Evolutionary conservation across 2,888 invertebrate genomes (phyloP).

Genomic region (Melitaea athalia): DNA sequence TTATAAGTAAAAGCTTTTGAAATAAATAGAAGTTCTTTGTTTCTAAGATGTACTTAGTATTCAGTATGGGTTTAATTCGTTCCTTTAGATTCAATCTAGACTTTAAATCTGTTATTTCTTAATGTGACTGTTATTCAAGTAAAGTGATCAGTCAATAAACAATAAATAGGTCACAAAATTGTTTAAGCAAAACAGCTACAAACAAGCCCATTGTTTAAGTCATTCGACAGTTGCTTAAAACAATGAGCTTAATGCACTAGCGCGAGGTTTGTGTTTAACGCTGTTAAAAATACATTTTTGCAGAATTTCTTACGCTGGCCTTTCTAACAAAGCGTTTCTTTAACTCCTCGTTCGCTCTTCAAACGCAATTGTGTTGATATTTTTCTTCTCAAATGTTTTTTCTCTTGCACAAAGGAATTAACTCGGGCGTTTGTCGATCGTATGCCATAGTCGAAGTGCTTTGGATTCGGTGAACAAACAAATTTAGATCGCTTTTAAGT

Average conservation of each 20-base stretch:
- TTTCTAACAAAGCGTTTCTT: slow-evolving; percentile 9
- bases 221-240: neutral
- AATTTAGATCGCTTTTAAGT: slow-evolving; percentile 22
- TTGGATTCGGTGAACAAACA: slow-evolving; percentile 29
- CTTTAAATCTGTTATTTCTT: no score
- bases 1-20: no score
- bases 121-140: no score
- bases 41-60: no score
- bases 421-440: slow-evolving; percentile 36
- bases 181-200: no score
- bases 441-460: slow-evolving; percentile 25
- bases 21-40: no score
- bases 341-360: slow-evolving; percentile 9
- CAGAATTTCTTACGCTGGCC: slow-evolving; percentile 10
- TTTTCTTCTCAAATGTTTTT: slow-evolving; percentile 31
- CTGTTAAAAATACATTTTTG: slow-evolving; percentile 9
- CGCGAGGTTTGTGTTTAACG: neutral
- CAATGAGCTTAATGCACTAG: neutral
- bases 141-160: no score
- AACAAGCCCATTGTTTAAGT: neutral
- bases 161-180: neutral
- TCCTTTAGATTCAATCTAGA: no score
- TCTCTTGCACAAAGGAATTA: slow-evolving; percentile 39
- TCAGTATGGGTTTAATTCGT: no score
- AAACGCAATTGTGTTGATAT: slow-evolving; percentile 21